phyloP scores from a whole-genome alignment of 2,113 vertebrate genomes.

The Limanda limanda region DNA sequence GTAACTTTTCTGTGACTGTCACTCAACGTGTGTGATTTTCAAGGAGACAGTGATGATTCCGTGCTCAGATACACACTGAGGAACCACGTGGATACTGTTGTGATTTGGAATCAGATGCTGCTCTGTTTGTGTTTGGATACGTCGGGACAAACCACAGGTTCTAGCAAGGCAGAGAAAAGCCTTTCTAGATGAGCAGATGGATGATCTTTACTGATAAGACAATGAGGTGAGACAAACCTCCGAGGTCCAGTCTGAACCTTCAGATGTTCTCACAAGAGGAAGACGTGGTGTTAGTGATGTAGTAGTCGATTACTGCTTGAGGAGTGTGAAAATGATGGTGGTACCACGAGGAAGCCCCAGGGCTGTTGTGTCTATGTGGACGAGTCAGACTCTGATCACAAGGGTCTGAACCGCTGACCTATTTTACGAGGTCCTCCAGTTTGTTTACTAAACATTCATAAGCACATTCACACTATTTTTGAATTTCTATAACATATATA shows the following conservation, averaged over 20 bases:
- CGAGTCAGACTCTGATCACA: slow-evolving; percentile 54
- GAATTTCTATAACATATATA: background rate
- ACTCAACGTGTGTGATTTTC: background rate
- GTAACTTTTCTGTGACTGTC: too few species aligned
- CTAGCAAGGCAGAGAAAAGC: background rate
- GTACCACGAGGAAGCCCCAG: slow-evolving; percentile 14
- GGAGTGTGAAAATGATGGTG: background rate
- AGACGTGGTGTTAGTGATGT: background rate
- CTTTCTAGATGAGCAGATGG: background rate
- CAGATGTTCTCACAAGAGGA: background rate
- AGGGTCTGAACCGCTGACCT: slow-evolving; percentile 36
- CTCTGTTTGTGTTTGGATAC: slow-evolving; percentile 11
- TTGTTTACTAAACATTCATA: background rate
- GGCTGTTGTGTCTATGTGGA: slow-evolving; percentile 50
- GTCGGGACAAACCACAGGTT: background rate
- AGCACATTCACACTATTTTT: background rate
- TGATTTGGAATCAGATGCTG: background rate
- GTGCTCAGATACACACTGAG: background rate
- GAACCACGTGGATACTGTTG: background rate
- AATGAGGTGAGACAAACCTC: background rate
- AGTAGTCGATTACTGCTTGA: slow-evolving; percentile 7
- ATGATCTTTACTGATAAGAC: background rate
- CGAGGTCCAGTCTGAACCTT: background rate
- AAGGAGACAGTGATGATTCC: background rate
- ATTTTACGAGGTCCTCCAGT: slow-evolving; percentile 7